Evolutionary conservation across 2,113 vertebrate genomes (phyloP).

Genomic region (Emberiza fucata): DNA sequence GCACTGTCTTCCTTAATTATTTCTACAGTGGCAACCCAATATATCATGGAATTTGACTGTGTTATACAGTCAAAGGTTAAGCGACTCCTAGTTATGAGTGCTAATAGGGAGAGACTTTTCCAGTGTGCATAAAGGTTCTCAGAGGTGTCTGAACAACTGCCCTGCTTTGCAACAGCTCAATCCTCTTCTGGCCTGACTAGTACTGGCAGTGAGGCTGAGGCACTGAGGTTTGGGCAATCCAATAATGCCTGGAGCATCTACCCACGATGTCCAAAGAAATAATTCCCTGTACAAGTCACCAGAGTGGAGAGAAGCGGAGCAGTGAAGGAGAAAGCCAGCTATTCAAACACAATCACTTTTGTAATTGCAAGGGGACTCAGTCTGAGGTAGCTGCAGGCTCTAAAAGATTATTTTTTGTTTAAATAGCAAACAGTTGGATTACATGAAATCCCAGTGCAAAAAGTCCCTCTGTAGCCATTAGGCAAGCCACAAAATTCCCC

Average conservation of each 20-base stretch:
- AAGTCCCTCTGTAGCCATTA: background rate
- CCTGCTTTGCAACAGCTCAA: background rate
- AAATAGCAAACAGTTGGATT: conserved; percentile 17
- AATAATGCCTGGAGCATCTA: background rate
- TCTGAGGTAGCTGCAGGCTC: background rate
- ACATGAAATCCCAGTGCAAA: background rate
- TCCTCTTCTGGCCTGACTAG: background rate
- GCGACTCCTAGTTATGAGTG: background rate
- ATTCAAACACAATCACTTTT: conserved; percentile 7
- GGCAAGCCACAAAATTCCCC: background rate
- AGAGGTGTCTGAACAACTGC: background rate
- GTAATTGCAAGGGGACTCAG: background rate
- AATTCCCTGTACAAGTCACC: background rate
- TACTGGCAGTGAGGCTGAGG: background rate
- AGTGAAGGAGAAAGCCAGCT: background rate
- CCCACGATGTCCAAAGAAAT: background rate
- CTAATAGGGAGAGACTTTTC: background rate
- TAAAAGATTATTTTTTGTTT: conserved; percentile 21
- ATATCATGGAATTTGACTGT: background rate
- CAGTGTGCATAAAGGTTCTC: background rate
- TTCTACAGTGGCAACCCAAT: background rate
- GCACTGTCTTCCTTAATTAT: background rate
- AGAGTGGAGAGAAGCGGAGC: background rate
- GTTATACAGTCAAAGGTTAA: background rate
- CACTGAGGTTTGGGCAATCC: background rate